phyloP scores from a whole-genome alignment of 2,888 invertebrate species.

The Vesta saturnalis region DNA sequence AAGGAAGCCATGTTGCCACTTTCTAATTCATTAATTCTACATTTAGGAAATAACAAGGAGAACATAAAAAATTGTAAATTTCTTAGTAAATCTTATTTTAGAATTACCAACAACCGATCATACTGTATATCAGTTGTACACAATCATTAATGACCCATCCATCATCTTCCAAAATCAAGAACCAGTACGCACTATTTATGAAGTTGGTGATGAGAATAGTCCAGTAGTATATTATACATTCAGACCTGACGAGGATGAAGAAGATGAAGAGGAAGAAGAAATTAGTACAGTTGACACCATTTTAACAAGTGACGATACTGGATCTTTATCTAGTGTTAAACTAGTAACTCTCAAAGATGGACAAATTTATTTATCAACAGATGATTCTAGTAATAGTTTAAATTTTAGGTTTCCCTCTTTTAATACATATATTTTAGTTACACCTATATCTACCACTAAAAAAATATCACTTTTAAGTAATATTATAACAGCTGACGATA shows the following conservation, averaged over 20 bases:
- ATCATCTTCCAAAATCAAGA: slow-evolving; percentile 15
- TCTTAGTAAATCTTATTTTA: slow-evolving; percentile 12
- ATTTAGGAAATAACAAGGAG: neutral
- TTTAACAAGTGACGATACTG: slow-evolving; percentile 12
- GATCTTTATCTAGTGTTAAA: slow-evolving; percentile 40
- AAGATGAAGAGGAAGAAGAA: slow-evolving; percentile 50
- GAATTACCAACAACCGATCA: slow-evolving; percentile 35
- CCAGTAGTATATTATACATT: slow-evolving; percentile 27
- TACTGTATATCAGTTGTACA: slow-evolving; percentile 47
- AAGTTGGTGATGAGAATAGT: slow-evolving; percentile 35
- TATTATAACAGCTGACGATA: slow-evolving; percentile 24
- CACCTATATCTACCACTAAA: neutral
- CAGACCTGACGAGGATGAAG: slow-evolving; percentile 51
- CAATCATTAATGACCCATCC: slow-evolving; percentile 43
- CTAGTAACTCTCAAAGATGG: slow-evolving; percentile 47
- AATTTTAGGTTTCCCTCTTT: neutral
- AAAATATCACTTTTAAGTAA: too few species aligned
- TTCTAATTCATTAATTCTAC: slow-evolving; percentile 11
- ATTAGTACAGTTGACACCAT: slow-evolving; percentile 42
- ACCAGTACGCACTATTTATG: slow-evolving; percentile 22
- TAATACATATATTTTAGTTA: neutral
- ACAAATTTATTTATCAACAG: slow-evolving; percentile 45
- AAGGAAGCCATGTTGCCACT: neutral
- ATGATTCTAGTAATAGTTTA: slow-evolving; percentile 4
- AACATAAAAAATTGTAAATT: too few species aligned